These are phyloP conservation scores for Capreolus pygargus DNA, from an alignment of 2,113 vertebrate genomes.

Conservation along the genomic window DNA sequence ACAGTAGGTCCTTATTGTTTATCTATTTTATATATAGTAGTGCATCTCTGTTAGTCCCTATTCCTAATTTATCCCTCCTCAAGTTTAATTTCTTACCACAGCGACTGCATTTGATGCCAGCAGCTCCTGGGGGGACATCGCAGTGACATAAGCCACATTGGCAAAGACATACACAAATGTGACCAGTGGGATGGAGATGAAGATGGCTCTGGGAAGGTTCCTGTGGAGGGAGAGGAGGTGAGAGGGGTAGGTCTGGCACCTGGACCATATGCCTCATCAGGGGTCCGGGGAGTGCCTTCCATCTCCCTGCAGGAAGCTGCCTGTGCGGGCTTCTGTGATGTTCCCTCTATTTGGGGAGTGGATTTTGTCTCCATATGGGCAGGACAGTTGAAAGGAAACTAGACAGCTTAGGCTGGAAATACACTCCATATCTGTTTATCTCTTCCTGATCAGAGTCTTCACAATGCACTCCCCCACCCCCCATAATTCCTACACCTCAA, in stretches of 20 bases:
- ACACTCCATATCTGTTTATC: neutral
- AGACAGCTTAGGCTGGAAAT: neutral
- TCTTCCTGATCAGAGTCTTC: neutral
- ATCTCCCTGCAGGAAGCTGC: neutral
- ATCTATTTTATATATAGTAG: neutral
- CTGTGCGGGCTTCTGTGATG: neutral
- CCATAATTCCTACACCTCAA: neutral
- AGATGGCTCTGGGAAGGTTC: slow-evolving; percentile 95
- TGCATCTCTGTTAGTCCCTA: neutral
- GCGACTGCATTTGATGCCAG: slow-evolving; percentile 94
- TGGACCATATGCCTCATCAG: neutral
- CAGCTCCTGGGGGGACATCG: slow-evolving; percentile 94
- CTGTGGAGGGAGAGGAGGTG: slow-evolving; percentile 77
- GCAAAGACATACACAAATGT: slow-evolving; percentile 96
- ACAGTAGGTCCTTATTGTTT: neutral
- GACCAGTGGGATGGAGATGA: slow-evolving; percentile 95
- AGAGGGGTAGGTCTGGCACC: slow-evolving; percentile 24
- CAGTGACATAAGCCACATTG: slow-evolving; percentile 95
- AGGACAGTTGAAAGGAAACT: neutral
- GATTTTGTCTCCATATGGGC: neutral
- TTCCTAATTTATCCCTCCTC: neutral
- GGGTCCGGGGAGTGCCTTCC: neutral
- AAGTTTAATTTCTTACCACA: slow-evolving; percentile 86
- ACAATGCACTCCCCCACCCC: neutral
- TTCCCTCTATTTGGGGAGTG: neutral